Percentiles rank a stretch among this genome's conserved stretches.
These are phyloP conservation scores for Lumbricus terrestris DNA, from an alignment of 2,888 invertebrate genomes.

Conservation along the genomic window DNA sequence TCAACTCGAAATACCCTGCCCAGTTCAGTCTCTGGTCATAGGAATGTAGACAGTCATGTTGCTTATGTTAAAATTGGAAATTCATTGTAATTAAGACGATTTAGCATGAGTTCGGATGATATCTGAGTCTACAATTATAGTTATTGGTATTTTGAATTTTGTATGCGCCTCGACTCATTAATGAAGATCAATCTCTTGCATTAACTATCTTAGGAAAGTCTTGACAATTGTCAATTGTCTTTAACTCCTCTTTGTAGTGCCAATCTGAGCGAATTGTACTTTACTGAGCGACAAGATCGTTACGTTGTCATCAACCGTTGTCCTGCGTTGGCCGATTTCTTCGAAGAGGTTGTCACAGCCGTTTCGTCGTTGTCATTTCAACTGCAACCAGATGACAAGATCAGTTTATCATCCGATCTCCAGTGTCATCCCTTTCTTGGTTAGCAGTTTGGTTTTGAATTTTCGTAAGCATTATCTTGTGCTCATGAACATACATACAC, in stretches of 20 bases:
- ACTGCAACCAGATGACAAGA: slow-evolving; percentile 59
- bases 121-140: neutral
- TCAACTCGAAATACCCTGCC: neutral
- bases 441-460: slow-evolving; percentile 32
- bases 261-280: slow-evolving; percentile 95
- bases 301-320: slow-evolving; percentile 84
- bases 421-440: slow-evolving; percentile 69
- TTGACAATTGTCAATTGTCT: too few relatives aligned
- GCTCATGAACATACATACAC: neutral
- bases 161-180: too few relatives aligned
- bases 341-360: slow-evolving; percentile 72
- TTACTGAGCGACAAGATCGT: slow-evolving; percentile 92
- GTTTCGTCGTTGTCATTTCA: slow-evolving; percentile 68
- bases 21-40: neutral
- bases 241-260: slow-evolving; percentile 66
- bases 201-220: too few relatives aligned
- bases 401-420: slow-evolving; percentile 63
- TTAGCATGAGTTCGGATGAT: neutral
- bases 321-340: slow-evolving; percentile 76
- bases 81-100: neutral
- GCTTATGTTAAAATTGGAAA: neutral
- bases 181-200: too few relatives aligned
- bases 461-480: neutral
- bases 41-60: neutral
- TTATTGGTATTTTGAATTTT: too few relatives aligned